A percentile compares a stretch with the other conserved stretches of the same genome.
phyloP scores from a whole-genome alignment of 1,140 invertebrate genomes.

The Drosophila pseudoobscura region DNA sequence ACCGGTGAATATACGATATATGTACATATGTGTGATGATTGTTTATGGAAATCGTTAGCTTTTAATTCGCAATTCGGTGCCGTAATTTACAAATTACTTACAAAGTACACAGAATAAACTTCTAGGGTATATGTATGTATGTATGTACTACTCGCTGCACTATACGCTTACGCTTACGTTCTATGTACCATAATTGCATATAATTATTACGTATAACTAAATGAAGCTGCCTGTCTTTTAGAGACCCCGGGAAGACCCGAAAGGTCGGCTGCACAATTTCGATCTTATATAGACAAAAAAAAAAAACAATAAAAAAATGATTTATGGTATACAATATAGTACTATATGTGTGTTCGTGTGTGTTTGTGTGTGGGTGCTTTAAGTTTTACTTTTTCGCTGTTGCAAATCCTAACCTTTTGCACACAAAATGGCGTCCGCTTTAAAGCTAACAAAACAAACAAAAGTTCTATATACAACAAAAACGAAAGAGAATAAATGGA shows the following conservation, averaged over 20 bases:
- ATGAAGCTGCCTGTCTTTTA: constrained; percentile 37
- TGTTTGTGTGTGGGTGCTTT: constrained; percentile 7
- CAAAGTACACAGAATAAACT: constrained; percentile 45
- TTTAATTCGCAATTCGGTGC: constrained; percentile 65
- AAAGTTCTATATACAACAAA: constrained; percentile 34
- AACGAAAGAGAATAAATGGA: constrained; percentile 1
- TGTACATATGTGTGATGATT: background rate
- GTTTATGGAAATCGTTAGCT: constrained; percentile 44
- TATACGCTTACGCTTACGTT: constrained; percentile 4
- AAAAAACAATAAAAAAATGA: constrained; percentile 23
- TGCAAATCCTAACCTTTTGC: constrained; percentile 40
- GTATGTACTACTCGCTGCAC: constrained; percentile 7
- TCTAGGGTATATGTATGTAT: constrained; percentile 36
- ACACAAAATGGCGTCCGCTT: constrained; percentile 62
- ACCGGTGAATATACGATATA: no score
- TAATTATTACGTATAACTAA: constrained; percentile 7
- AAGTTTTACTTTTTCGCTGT: constrained; percentile 47
- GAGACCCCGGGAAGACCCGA: constrained; percentile 12
- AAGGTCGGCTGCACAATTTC: constrained; percentile 27
- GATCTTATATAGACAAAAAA: constrained; percentile 19
- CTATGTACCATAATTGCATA: constrained; percentile 22
- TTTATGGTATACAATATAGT: background rate
- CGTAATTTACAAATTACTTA: constrained; percentile 63
- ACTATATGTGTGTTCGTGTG: constrained; percentile 11
- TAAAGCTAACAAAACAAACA: constrained; percentile 57